Base-by-base conservation (phyloP, 1,140 invertebrate species). In the Yoshiicerus persimilis region DNA sequence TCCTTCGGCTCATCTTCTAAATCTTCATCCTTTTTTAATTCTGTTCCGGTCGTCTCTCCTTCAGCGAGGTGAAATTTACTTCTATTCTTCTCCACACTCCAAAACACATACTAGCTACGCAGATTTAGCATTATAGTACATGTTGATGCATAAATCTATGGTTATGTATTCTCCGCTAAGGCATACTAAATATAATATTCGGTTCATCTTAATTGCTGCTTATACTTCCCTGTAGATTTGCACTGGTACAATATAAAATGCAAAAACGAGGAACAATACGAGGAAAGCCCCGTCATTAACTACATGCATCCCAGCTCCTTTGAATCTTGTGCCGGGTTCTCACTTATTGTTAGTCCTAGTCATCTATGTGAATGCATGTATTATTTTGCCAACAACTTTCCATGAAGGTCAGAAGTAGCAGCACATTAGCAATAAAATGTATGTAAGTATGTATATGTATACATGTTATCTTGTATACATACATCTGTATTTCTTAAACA, bases 321-420 rank as follows among this genome's bases (percentile, higher is more conserved):
- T 77, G 32, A 13, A 20, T 32, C 11, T 34, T 32, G 70, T 20
- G 32, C 27, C 70, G 32, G 70, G 27, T 77, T 77, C 32, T 77
- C 32, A 20, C 70, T 75, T 75, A 75, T 70, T 25, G 27, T 11
- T 32, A 20, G 3, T 38, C 20, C n/a, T 80, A 36, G 34, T 80
- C 75, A 34, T 80, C 16, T 36, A 23, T 32, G 11, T 80, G 34
- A 80, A 80, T 80, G 75, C 75, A 80, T 25, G 32, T 32, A 34
- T 36, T 36, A 77, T 80, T 80, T 80, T 80, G 75, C 75, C 75
- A 80, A 80, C 75, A 80, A 80, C 75, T 36, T 38, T 80, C 75
- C 75, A 80, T 80, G 75, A 80, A 80, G 75, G 75, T 80, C 75
- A n/a, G n/a, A n/a, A n/a, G n/a, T n/a, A n/a, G n/a, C n/a, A 80